Evolutionary conservation across 1,140 invertebrate species (phyloP), one percentile per base, ranked within the genome.

Genomic region (Asbolus verrucosus): DNA sequence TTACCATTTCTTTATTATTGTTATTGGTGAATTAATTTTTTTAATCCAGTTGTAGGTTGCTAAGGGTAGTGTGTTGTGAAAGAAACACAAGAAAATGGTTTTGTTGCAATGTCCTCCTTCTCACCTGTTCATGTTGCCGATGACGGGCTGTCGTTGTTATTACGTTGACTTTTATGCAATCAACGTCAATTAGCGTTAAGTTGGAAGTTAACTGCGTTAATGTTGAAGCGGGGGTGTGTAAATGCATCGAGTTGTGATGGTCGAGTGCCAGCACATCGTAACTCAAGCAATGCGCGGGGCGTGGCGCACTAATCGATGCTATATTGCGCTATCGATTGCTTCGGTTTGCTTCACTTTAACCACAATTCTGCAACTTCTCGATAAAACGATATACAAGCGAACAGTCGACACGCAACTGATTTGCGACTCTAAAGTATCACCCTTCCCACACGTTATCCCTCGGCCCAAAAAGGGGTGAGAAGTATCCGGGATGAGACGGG

Each of bases 251-350:
- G 33, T 54, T 50, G 41, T 36, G 21, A 50, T 21, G 41, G 31
- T 67, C 46, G 74, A 77, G 72, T 74, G 76, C 76, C 69, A 66
- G 70, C 77, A 77, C 72, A 72, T 77, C 75, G 77, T 78, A 78
- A 77, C 75, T 78, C 75, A 77, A 73, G 72, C 75, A 77, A 78
- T 78, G 74, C 75, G 75, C 67, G 77, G 74, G 75, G 77, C 75
- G 77, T 76, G 74, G 72, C 70, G 66, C 72, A 61, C 77, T 78
- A 78, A 78, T 78, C 77, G 77, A 78, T 78, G 75, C 77, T 73
- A 78, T 78, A 78, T 78, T 76, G 77, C 77, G 77, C 70, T 78
- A 78, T 78, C 76, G 76, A 78, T 78, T 78, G 76, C 73, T 63
- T 61, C 19, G 59, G 30, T 62, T 62, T 62, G 59, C 59, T 62